phyloP scores from a whole-genome alignment of 2,888 invertebrate genomes.

The Frankliniella fusca region DNA sequence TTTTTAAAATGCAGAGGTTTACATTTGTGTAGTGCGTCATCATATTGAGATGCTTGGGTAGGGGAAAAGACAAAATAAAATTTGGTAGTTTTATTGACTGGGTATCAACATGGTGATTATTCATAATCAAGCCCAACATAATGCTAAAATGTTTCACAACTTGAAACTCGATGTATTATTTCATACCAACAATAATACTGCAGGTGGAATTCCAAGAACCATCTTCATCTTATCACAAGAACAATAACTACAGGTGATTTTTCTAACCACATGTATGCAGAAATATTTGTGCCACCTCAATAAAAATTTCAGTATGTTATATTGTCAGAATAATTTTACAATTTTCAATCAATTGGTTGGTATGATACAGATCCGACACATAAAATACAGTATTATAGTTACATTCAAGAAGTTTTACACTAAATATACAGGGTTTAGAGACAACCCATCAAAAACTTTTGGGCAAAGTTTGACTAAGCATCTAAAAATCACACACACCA shows the following conservation, averaged over 20 bases:
- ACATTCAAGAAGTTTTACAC: not conserved
- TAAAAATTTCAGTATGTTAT: not conserved
- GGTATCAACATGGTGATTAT: not conserved
- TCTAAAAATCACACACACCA: not conserved
- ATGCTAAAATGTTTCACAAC: not conserved
- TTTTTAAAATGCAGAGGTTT: too few relatives aligned
- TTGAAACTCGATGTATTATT: not conserved
- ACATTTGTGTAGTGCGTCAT: too few relatives aligned
- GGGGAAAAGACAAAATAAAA: too few relatives aligned
- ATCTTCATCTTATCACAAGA: not conserved
- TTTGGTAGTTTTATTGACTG: not conserved
- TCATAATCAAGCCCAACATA: not conserved
- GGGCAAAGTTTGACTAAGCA: not conserved
- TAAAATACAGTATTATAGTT: not conserved
- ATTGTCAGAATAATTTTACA: not conserved
- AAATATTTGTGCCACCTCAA: not conserved
- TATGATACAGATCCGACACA: not conserved
- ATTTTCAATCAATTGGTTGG: not conserved
- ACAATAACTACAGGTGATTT: not conserved
- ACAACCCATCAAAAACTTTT: not conserved
- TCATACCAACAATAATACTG: conserved; percentile 17
- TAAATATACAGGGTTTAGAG: not conserved
- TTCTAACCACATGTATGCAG: not conserved
- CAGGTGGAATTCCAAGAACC: not conserved
- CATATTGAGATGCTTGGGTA: too few relatives aligned